Conservation (phyloP, 1,140 invertebrate genomes). For the Cryptotermes secundus region DNA sequence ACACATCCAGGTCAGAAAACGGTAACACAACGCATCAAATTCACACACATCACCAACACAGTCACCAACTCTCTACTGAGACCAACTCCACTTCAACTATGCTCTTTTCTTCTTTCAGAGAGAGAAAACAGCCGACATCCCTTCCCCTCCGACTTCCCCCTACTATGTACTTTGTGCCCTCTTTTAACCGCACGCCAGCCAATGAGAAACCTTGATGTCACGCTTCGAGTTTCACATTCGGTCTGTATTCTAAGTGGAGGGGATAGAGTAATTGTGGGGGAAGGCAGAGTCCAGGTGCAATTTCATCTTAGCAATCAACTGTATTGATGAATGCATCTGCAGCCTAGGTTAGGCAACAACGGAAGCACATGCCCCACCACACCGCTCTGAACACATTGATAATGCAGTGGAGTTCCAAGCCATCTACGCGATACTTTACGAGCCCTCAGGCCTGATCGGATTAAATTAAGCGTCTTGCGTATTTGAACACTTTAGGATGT, state of each 20-base stretch:
- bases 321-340: background rate
- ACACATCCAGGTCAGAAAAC: background rate
- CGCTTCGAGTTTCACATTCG: constrained; percentile 5
- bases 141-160: background rate
- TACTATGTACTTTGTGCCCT: background rate
- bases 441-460: too few species aligned
- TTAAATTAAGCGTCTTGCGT: too few species aligned
- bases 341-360: background rate
- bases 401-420: too few species aligned
- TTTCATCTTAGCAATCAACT: background rate
- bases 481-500: too few species aligned
- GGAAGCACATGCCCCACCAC: background rate
- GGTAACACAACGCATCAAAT: background rate
- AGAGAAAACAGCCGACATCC: constrained; percentile 8
- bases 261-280: constrained; percentile 3
- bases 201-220: constrained; percentile 7
- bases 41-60: background rate
- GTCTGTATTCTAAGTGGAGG: background rate
- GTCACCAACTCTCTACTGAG: constrained; percentile 1
- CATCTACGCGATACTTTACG: too few species aligned
- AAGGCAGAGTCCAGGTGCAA: background rate
- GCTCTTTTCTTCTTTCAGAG: constrained; percentile 4
- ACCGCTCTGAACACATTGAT: too few species aligned
- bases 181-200: background rate
- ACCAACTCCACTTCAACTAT: background rate